Conservation (phyloP, 2,888 invertebrate species). For the Eupithecia subumbrata region DNA sequence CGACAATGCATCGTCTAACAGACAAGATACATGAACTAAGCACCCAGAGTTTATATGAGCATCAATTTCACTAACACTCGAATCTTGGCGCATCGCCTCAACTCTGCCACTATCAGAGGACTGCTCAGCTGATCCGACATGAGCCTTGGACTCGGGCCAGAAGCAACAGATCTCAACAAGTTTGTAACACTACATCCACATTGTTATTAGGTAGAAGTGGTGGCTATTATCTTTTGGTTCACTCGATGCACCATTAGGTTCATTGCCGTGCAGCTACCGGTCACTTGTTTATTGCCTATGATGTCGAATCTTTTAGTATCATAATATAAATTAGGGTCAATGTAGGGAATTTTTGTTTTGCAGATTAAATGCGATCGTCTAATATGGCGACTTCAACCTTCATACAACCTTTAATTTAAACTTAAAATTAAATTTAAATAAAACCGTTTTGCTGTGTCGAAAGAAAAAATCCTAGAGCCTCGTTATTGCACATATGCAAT, state of each 20-base stretch:
- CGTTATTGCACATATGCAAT: background rate
- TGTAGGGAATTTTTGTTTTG: background rate
- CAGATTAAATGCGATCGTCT: background rate
- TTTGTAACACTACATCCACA: constrained; percentile 37
- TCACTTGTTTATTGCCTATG: background rate
- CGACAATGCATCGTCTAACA: background rate
- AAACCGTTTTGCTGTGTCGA: background rate
- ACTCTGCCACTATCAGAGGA: constrained; percentile 66
- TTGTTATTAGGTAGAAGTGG: background rate
- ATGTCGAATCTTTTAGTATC: background rate
- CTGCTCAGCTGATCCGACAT: constrained; percentile 61
- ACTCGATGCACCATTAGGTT: background rate
- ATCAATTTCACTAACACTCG: constrained; percentile 41
- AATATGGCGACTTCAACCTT: background rate
- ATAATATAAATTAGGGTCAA: background rate
- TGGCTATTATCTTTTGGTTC: background rate
- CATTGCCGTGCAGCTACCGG: background rate
- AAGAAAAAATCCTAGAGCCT: background rate
- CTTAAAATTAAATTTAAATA: background rate
- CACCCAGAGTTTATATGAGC: constrained; percentile 17
- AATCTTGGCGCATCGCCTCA: constrained; percentile 54
- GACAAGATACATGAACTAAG: constrained; percentile 3
- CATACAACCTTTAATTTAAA: too few species aligned
- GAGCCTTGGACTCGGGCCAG: constrained; percentile 72
- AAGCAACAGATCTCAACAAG: constrained; percentile 76